Conservation (phyloP, 1,140 invertebrate species). For the Phthorimaea operculella region DNA sequence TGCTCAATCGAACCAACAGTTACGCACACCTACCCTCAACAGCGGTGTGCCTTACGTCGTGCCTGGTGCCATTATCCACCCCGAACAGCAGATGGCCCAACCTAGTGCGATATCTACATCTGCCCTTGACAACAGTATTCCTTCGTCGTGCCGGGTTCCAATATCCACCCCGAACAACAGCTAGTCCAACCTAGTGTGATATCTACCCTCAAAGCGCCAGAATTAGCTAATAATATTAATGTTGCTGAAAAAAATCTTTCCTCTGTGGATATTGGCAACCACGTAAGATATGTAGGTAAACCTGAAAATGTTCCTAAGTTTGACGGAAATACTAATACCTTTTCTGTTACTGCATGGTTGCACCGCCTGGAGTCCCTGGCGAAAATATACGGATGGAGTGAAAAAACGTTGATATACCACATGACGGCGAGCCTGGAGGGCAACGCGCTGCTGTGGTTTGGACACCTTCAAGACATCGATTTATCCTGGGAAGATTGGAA, state of each 20-base stretch:
- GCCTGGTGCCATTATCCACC: too few species aligned
- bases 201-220: too few species aligned
- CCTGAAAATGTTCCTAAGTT: constrained; percentile 6
- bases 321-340: not conserved
- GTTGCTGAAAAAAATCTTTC: constrained; percentile 1
- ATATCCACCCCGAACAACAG: too few species aligned
- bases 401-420: constrained; percentile 1
- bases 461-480: constrained; percentile 6
- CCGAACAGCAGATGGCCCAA: too few species aligned
- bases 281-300: constrained; percentile 1
- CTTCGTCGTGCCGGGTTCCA: too few species aligned
- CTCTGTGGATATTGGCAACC: not conserved
- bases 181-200: too few species aligned
- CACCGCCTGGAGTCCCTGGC: constrained; percentile 1
- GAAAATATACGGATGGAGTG: not conserved
- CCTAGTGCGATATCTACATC: too few species aligned
- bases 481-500: constrained; percentile 7
- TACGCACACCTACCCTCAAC: too few species aligned
- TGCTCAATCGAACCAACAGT: too few species aligned
- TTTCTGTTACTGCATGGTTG: not conserved
- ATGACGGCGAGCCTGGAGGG: constrained; percentile 1
- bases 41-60: too few species aligned
- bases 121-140: too few species aligned
- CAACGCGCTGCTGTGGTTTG: constrained; percentile 3
- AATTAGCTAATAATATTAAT: too few species aligned